Evolutionary conservation across 2,113 vertebrate genomes (phyloP), one percentile per base, ranked within the genome.

Genomic region (Ursus arctos): DNA sequence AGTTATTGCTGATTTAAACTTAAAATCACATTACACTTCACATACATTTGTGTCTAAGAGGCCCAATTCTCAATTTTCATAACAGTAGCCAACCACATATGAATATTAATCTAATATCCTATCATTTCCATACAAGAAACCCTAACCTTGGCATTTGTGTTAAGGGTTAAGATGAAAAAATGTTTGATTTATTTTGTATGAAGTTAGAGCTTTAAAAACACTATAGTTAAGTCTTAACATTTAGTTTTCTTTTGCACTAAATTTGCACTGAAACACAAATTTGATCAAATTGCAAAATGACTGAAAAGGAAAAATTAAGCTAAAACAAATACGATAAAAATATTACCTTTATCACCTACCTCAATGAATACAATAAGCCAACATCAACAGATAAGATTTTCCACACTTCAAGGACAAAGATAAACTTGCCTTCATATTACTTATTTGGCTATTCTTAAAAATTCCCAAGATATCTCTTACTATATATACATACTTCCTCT

Each of bases 321-420:
- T 40, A 77, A 87, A 97, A 22, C 40, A 95, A 96, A 91, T 14
- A 22, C 82, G 88, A 67, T 49, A 86, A 87, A 86, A 94, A 53
- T 71, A 84, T 22, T 80, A 26, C 69, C n/a, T 43, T 18, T 92
- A 57, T 51, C n/a, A 90, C 33, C 36, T 80, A 96, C 67, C 67
- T 88, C 13, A 77, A 77, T 83, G 31, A 91, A 88, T 2, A n/a
- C 15, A 94, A 72, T 61, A 79, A 92, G 36, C 21, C 57, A 96
- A 92, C 49, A 76, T 1, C 22, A 92, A 87, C 3, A 49, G 15
- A 49, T 28, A 63, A 51, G 26, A 85, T 55, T 59, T 91, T 83
- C 33, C 24, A 94, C 6, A 65, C 51, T 87, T 40, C 21, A 82
- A 94, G 84, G 63, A 67, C 15, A 91, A 83, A 82, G 36, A 10